Evolutionary conservation across 2,888 invertebrate genomes (phyloP).

Genomic region (Drosophila quinaria): DNA sequence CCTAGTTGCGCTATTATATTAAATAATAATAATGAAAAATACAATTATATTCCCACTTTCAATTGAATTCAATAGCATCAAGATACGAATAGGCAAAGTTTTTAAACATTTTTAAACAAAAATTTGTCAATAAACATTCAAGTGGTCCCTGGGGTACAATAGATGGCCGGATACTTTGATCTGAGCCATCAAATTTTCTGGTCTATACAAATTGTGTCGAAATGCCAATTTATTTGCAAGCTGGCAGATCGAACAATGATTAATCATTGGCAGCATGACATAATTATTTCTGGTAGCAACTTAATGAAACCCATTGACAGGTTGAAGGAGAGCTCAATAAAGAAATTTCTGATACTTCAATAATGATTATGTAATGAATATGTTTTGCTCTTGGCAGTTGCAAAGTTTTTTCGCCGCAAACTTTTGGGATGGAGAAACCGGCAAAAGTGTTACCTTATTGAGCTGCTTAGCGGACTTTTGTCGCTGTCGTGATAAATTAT

Average conservation of each 20-base stretch:
- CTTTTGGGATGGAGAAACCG: slow-evolving; percentile 24
- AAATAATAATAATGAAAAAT: no score
- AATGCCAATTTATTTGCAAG: slow-evolving; percentile 62
- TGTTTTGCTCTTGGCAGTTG: slow-evolving; percentile 40
- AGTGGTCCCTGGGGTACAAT: slow-evolving; percentile 62
- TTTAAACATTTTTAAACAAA: not conserved
- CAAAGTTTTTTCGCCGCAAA: slow-evolving; percentile 34
- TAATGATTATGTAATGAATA: slow-evolving; percentile 77
- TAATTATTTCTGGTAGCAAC: slow-evolving; percentile 67
- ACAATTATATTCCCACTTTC: not conserved
- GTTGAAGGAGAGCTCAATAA: slow-evolving; percentile 15
- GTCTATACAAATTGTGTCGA: slow-evolving; percentile 6
- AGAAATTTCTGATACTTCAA: slow-evolving; percentile 27
- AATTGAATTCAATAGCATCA: not conserved
- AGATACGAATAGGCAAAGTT: not conserved
- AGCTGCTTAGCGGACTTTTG: slow-evolving; percentile 63
- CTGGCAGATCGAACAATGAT: slow-evolving; percentile 63
- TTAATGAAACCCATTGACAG: slow-evolving; percentile 62
- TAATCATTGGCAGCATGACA: slow-evolving; percentile 69
- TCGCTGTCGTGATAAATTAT: slow-evolving; percentile 79
- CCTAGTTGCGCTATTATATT: no score
- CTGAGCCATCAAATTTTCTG: not conserved
- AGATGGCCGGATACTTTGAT: slow-evolving; percentile 42
- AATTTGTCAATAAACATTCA: slow-evolving; percentile 26
- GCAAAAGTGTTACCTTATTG: slow-evolving; percentile 80